Evolutionary conservation across 64 coral and sea anemone genomes (phyloP).

Genomic region (Actinia tenebrosa): DNA sequence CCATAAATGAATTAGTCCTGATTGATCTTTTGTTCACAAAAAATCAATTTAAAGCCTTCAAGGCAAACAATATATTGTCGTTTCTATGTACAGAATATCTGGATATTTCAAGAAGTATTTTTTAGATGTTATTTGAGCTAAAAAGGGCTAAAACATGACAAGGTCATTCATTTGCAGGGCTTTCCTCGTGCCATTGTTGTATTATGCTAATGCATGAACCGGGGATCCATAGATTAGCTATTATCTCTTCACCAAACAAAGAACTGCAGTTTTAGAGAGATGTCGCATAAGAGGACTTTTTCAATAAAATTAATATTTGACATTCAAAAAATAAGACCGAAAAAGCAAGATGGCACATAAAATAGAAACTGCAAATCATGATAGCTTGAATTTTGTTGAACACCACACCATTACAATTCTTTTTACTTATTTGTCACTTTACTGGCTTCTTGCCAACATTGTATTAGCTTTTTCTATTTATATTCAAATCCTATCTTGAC

Average conservation of each 20-base stretch:
- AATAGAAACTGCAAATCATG: background rate
- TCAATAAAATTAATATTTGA: background rate
- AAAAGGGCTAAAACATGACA: background rate
- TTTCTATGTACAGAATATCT: background rate
- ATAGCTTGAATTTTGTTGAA: background rate
- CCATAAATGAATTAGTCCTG: background rate
- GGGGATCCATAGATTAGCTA: background rate
- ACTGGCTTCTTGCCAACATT: conserved; percentile 8
- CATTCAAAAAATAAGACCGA: no score
- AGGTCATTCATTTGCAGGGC: background rate
- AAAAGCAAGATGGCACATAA: background rate
- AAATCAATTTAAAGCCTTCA: background rate
- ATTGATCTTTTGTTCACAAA: background rate
- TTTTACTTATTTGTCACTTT: background rate
- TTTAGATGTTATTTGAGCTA: background rate
- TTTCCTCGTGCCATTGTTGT: conserved; percentile 4
- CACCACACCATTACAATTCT: background rate
- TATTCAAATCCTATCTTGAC: background rate
- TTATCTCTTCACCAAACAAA: background rate
- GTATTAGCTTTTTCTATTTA: background rate
- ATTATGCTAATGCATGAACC: background rate
- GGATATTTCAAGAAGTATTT: background rate
- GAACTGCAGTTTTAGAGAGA: background rate
- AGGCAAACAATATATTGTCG: background rate
- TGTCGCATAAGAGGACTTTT: background rate